phyloP scores from a whole-genome alignment of 2,797 vertebrate genomes.

The Esox masquinongy region DNA sequence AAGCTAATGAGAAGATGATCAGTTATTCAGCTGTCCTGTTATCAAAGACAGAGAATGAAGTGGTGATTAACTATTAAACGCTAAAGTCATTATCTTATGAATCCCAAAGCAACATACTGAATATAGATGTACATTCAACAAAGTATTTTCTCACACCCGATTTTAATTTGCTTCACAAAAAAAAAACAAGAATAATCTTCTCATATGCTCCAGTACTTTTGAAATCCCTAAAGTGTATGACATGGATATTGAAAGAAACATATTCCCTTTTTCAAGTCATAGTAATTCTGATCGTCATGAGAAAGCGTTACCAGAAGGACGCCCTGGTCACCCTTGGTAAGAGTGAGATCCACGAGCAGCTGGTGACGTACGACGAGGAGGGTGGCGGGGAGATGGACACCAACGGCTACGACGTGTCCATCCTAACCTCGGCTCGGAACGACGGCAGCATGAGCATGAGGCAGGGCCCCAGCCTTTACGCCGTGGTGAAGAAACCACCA shows the following conservation, averaged over 20 bases:
- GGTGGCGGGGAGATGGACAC: conserved; percentile 99
- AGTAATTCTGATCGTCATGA: conserved; percentile 82
- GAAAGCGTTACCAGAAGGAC: conserved; percentile 85
- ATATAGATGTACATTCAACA: background rate
- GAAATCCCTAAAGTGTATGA: background rate
- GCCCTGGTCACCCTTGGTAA: conserved; percentile 76
- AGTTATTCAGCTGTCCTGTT: conserved; percentile 68
- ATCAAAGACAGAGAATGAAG: conserved; percentile 68
- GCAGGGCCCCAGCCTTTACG: conserved; percentile 72
- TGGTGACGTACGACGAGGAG: conserved; percentile 95
- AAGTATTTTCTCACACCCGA: conserved; percentile 12
- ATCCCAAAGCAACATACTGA: background rate
- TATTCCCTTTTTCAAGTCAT: conserved; percentile 75
- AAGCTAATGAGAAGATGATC: conserved; percentile 71
- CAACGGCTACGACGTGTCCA: conserved; percentile 93
- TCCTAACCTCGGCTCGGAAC: conserved; percentile 81
- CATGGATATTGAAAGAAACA: conserved; percentile 30
- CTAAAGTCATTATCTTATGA: conserved; percentile 7
- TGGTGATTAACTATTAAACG: conserved; percentile 68
- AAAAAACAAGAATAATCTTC: background rate
- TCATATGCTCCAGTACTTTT: background rate
- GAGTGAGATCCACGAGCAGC: conserved; percentile 94
- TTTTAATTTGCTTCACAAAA: background rate
- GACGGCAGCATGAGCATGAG: conserved; percentile 6
- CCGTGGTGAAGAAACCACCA: conserved; percentile 80